Evolutionary conservation across 2,113 vertebrate genomes (phyloP), one percentile per base, ranked within the genome.

Genomic region (Vimba vimba): DNA sequence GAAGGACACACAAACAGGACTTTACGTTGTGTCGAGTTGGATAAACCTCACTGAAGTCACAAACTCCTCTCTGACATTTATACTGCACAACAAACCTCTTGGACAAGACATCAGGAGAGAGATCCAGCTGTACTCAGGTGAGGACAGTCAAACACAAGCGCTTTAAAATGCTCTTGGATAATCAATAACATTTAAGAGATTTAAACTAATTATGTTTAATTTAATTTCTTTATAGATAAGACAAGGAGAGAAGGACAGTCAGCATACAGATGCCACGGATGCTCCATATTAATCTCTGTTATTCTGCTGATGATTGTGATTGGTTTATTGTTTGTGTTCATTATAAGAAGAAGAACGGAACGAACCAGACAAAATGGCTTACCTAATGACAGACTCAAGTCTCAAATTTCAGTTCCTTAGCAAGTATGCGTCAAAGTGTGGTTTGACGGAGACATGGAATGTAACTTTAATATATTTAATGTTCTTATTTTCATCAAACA

Each of bases 51-150:
- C 33, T 9, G 68, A 19, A 21, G 47, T 36, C 17, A 0, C 76
- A 30, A 89, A 89, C 69, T 79, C 75, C 17, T 86, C 86, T 25
- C 33, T 92, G 78, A 89, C 77, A 3, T 91, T 92, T 47, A 43
- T 90, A 39, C 78, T 92, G 30, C 69, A 59, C 66, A 89, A 92
- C 78, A n/a, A 77, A 2, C 83, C 36, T 8, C 77, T 91, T 52
- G 45, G 76, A 1, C 90, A 92, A 79, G 69, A 90, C 59, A 89
- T 90, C 59, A 89, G 59, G 52, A 88, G 91, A 73, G 85, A 87
- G 36, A 87, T 92, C 45, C 59, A 73, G 30, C 69, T 91, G 1
- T 45, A 66, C 7, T 68, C 69, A 87, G 88, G 91, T 91, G 21
- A 50, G 64, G 50, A 55, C n/a, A 47, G 50, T 36, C 33, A 23